A percentile compares a stretch with the other conserved stretches of the same genome.
Conservation (phyloP, 2,888 invertebrate species). For the Morpho achilles region DNA sequence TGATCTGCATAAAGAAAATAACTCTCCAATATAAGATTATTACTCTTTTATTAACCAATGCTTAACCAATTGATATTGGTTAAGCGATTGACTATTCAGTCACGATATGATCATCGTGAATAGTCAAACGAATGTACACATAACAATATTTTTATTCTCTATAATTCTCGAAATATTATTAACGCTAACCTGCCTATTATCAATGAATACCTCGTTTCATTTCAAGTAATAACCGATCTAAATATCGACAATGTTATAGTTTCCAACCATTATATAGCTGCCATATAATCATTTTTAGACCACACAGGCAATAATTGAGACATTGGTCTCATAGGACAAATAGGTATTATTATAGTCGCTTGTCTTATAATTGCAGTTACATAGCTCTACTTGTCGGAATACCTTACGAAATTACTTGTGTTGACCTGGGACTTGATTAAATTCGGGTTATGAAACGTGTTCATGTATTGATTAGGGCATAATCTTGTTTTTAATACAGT, state of each 20-base stretch:
- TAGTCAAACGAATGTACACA: neutral
- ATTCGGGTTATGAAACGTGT: conserved; percentile 45
- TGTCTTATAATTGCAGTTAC: conserved; percentile 42
- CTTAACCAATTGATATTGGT: too few relatives aligned
- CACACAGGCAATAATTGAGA: conserved; percentile 74
- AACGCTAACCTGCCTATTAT: conserved; percentile 68
- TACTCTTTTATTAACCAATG: too few relatives aligned
- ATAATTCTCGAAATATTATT: conserved; percentile 55
- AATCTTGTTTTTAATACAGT: conserved; percentile 56
- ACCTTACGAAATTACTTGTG: conserved; percentile 37
- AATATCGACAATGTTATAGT: conserved; percentile 63
- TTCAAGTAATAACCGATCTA: conserved; percentile 63
- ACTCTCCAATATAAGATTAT: too few relatives aligned
- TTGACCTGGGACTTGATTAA: conserved; percentile 42
- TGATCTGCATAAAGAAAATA: too few relatives aligned
- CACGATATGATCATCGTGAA: too few relatives aligned
- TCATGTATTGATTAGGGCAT: conserved; percentile 46
- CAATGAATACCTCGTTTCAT: conserved; percentile 58
- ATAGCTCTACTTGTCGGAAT: conserved; percentile 37
- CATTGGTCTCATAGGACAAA: conserved; percentile 43
- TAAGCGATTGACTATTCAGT: too few relatives aligned
- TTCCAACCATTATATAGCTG: conserved; percentile 51
- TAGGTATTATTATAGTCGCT: conserved; percentile 47
- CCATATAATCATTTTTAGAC: conserved; percentile 62
- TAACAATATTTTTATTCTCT: conserved; percentile 56